Percentiles rank a stretch among this genome's conserved stretches.
Conservation (phyloP, 2,113 vertebrate genomes). For the Elachura formosa region DNA sequence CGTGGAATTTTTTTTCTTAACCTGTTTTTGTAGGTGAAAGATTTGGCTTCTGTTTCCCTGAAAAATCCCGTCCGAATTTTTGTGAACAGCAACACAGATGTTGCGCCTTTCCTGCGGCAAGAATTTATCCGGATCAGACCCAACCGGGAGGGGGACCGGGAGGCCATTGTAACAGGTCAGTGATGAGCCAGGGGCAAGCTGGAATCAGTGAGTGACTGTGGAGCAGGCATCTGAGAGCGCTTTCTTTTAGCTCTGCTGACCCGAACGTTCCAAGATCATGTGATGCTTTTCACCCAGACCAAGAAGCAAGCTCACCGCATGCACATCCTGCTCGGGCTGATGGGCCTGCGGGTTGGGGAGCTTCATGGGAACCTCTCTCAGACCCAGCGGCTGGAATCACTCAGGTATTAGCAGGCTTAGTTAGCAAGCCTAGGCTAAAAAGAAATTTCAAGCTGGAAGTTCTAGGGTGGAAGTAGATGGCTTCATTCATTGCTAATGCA, state of each 20-base stretch:
- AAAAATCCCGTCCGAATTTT: constrained; percentile 90
- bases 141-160: constrained; percentile 89
- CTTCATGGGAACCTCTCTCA: constrained; percentile 95
- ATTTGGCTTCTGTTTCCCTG: constrained; percentile 91
- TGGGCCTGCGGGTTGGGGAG: constrained; percentile 92
- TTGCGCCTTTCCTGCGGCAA: constrained; percentile 92
- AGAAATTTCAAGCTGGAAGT: not conserved
- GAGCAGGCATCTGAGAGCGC: not conserved
- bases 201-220: not conserved
- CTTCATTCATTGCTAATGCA: not conserved
- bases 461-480: not conserved
- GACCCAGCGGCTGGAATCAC: constrained; percentile 89
- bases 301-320: constrained; percentile 97
- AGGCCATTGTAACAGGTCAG: constrained; percentile 89
- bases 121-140: constrained; percentile 92
- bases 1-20: not conserved
- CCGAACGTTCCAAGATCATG: constrained; percentile 90
- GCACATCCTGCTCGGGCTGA: constrained; percentile 92
- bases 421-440: too few relatives aligned
- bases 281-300: constrained; percentile 98
- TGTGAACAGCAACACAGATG: constrained; percentile 97
- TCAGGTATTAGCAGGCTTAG: constrained; percentile 72
- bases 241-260: constrained; percentile 84
- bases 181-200: not conserved
- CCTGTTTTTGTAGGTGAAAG: constrained; percentile 82